These are phyloP conservation scores for Micrasema longulum DNA, from an alignment of 1,140 invertebrate species.

Conservation along the genomic window DNA sequence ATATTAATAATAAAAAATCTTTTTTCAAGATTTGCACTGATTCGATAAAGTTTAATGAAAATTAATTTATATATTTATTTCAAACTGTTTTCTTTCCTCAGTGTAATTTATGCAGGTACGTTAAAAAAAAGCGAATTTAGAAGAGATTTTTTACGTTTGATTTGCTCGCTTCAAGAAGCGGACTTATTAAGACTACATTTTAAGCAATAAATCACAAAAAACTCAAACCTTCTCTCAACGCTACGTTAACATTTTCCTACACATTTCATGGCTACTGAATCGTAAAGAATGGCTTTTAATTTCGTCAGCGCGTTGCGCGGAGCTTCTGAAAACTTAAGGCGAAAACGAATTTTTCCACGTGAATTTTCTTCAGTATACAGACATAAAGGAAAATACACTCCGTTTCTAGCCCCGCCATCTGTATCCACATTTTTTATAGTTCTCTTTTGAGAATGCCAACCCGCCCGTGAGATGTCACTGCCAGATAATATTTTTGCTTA, in stretches of 20 bases:
- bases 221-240: conserved; percentile 14
- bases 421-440: conserved; percentile 39
- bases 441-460: conserved; percentile 34
- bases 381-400: conserved; percentile 27
- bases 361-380: conserved; percentile 34
- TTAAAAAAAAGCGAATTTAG: neutral
- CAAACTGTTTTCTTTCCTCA: no score
- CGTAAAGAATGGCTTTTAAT: conserved; percentile 41
- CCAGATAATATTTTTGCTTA: conserved; percentile 33
- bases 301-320: conserved; percentile 23
- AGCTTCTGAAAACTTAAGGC: conserved; percentile 34
- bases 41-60: no score
- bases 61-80: no score
- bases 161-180: conserved; percentile 6
- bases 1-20: no score
- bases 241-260: conserved; percentile 33
- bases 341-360: conserved; percentile 32
- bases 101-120: no score
- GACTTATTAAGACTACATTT: conserved; percentile 30
- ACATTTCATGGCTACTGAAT: conserved; percentile 36
- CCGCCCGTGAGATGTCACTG: conserved; percentile 37
- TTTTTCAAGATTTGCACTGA: no score
- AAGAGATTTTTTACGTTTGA: conserved; percentile 10
- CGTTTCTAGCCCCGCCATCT: conserved; percentile 16
- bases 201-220: conserved; percentile 29